phyloP scores from a whole-genome alignment of 2,113 vertebrate species.

The Poeciliopsis retropinna region DNA sequence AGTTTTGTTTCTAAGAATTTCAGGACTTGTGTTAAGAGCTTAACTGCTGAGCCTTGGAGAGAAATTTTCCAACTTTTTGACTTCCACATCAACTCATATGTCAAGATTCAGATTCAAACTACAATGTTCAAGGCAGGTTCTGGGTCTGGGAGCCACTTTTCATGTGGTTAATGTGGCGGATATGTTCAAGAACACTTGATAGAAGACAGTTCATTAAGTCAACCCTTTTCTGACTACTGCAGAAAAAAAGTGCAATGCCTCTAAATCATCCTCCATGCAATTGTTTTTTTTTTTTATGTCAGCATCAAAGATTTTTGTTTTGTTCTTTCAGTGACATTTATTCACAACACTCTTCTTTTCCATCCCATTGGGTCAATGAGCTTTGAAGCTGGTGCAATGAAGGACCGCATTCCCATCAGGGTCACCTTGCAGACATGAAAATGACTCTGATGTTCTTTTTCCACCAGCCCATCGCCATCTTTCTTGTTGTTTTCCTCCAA shows the following conservation, averaged over 20 bases:
- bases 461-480: slow-evolving; percentile 31
- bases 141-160: not conserved
- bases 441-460: slow-evolving; percentile 29
- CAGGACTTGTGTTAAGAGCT: not conserved
- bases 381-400: slow-evolving; percentile 12
- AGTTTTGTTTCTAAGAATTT: slow-evolving; percentile 9
- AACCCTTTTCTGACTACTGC: not conserved
- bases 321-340: slow-evolving; percentile 35
- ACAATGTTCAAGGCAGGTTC: not conserved
- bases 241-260: not conserved
- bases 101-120: not conserved
- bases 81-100: slow-evolving; percentile 7
- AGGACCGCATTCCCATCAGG: slow-evolving; percentile 48
- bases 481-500: slow-evolving; percentile 45
- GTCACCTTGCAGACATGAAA: slow-evolving; percentile 62
- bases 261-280: not conserved
- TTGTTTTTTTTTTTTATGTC: not conserved
- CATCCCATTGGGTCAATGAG: slow-evolving; percentile 42
- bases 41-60: not conserved
- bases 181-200: not conserved
- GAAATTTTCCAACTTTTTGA: not conserved
- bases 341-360: slow-evolving; percentile 47
- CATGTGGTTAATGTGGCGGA: not conserved
- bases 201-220: not conserved
- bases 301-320: not conserved